Percentiles rank a stretch among this genome's conserved stretches.
phyloP scores from a whole-genome alignment of 2,888 invertebrate genomes.

The Hyles lineata region DNA sequence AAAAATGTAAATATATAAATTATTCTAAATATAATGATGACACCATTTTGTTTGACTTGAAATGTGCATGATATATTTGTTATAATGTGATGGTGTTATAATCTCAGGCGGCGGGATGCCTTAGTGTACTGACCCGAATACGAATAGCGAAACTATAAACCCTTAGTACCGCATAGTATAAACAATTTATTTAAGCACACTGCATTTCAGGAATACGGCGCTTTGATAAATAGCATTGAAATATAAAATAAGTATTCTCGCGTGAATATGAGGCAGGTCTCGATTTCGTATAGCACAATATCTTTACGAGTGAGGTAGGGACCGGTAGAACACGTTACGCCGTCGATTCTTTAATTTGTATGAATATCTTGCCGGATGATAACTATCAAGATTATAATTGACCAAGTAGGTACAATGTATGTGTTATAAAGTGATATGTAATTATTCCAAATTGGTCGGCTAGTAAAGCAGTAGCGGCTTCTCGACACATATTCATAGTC shows the following conservation, averaged over 20 bases:
- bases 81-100: conserved; percentile 16
- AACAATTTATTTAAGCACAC: conserved; percentile 2
- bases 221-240: neutral
- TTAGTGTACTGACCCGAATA: neutral
- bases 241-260: neutral
- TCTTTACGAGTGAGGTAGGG: neutral
- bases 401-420: neutral
- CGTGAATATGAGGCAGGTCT: neutral
- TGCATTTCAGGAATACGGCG: neutral
- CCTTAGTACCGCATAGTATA: neutral
- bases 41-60: conserved; percentile 28
- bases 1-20: conserved; percentile 32
- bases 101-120: conserved; percentile 14
- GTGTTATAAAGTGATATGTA: neutral
- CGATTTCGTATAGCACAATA: neutral
- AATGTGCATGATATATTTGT: conserved; percentile 22
- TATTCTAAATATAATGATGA: conserved; percentile 27
- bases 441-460: neutral
- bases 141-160: neutral
- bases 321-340: neutral
- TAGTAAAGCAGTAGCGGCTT: neutral
- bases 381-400: neutral
- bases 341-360: neutral
- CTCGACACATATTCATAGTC: neutral
- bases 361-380: conserved; percentile 5